phyloP scores from a whole-genome alignment of 2,113 vertebrate species.

The Lampris incognitus region DNA sequence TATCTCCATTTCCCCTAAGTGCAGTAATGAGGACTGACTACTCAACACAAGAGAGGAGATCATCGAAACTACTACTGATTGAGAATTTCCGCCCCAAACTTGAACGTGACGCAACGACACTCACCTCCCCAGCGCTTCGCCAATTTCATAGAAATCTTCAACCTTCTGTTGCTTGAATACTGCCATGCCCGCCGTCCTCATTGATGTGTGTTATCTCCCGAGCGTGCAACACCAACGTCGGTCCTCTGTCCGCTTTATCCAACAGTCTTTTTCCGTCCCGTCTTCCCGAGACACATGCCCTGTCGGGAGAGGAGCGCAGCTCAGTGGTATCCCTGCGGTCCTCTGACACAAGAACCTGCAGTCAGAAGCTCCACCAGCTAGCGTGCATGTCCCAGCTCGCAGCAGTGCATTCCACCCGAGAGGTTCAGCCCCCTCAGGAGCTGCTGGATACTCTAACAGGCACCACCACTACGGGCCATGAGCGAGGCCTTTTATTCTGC shows the following conservation, averaged over 20 bases:
- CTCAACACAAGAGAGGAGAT: background rate
- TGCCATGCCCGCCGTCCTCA: constrained; percentile 90
- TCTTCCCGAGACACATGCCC: constrained; percentile 37
- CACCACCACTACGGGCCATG: background rate
- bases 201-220: constrained; percentile 73
- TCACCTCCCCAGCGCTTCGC: constrained; percentile 93
- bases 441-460: background rate
- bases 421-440: constrained; percentile 40
- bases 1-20: constrained; percentile 13
- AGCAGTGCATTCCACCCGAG: constrained; percentile 52
- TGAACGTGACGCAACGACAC: constrained; percentile 31
- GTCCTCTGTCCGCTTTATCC: constrained; percentile 8
- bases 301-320: constrained; percentile 37
- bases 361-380: background rate
- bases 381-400: constrained; percentile 65
- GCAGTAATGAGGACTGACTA: constrained; percentile 13
- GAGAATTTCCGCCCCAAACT: background rate
- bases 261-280: background rate
- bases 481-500: background rate
- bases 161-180: constrained; percentile 95
- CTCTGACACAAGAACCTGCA: constrained; percentile 24
- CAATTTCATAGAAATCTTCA: constrained; percentile 92
- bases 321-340: constrained; percentile 13
- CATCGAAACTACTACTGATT: background rate
- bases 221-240: constrained; percentile 32